phyloP scores from a whole-genome alignment of 2,797 vertebrate genomes.

The Thamnophis elegans region DNA sequence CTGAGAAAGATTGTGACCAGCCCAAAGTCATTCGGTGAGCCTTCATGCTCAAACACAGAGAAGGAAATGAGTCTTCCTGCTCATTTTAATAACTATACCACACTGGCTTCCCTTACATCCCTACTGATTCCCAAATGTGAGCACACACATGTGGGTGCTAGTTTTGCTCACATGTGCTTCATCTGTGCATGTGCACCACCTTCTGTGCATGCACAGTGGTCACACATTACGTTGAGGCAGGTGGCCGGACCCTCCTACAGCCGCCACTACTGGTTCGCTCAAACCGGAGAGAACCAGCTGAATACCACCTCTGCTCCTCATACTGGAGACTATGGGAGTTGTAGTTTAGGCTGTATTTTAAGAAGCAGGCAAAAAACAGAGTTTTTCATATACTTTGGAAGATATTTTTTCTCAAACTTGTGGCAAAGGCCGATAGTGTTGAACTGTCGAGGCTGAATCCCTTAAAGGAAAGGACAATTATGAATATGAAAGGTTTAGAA shows the following conservation, averaged over 20 bases:
- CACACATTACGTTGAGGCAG: no score
- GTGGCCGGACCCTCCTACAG: no score
- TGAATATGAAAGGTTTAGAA: constrained; percentile 28
- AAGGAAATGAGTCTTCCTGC: neutral
- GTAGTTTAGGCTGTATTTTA: neutral
- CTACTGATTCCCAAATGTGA: no score
- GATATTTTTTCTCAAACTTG: constrained; percentile 13
- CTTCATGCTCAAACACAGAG: neutral
- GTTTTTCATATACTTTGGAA: neutral
- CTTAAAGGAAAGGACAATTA: neutral
- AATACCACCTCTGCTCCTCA: neutral
- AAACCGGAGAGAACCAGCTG: no score
- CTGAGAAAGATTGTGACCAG: neutral
- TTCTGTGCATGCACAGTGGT: no score
- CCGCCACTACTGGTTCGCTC: no score
- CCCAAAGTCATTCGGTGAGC: neutral
- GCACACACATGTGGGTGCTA: no score
- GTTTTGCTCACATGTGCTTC: no score
- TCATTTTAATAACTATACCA: neutral
- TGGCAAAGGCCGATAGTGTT: neutral
- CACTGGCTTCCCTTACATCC: neutral
- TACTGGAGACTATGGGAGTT: neutral
- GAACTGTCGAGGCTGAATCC: neutral
- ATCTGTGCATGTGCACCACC: no score
- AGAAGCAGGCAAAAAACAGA: neutral